Base-by-base conservation (phyloP, 2,888 invertebrate species). In the Cataglyphis cursor region DNA sequence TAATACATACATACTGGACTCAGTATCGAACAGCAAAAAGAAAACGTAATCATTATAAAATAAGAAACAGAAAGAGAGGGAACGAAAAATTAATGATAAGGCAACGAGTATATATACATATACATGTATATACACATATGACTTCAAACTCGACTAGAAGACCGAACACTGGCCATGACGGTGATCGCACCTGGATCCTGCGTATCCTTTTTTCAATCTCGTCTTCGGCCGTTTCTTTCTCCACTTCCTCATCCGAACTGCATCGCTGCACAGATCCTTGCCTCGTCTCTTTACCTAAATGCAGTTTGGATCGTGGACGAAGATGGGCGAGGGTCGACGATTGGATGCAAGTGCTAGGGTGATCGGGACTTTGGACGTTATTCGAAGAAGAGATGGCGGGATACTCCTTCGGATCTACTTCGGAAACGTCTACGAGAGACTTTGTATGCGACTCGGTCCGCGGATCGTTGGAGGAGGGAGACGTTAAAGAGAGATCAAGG, bases 181-280 rank as follows among this genome's bases (percentile, higher is more conserved):
- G 75, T 87, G 90, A 91, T 94, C 94, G 94, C 95, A 94, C 95
- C 95, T 95, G 94, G 89, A 93, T 92, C 92, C 92, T 92, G 87
- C 90, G 89, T 92, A 90, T 93, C 91, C 91, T 92, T 87, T 89
- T 91, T 93, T 91, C 82, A 90, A 91, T 90, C 92, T 91, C 81
- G 89, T 90, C 90, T 89, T 92, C 86, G 90, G 81, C 84, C 86
- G 88, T 91, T 89, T 93, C 91, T 90, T 85, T 92, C 89, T 92
- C 91, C 91, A 89, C 80, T 90, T 92, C 92, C 88, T 88, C 89
- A 86, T 87, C 82, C 83, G 82, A 91, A 91, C 88, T 92, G 91
- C 87, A 89, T 86, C 87, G 92, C 90, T 92, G 92, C 88, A 88
- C 85, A 84, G 91, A 91, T 89, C 89, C 90, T 87, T 80, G 59